Percentiles rank a stretch among this genome's conserved stretches.
These are phyloP conservation scores for Egretta garzetta DNA, from an alignment of 2,113 vertebrate genomes.

Conservation along the genomic window DNA sequence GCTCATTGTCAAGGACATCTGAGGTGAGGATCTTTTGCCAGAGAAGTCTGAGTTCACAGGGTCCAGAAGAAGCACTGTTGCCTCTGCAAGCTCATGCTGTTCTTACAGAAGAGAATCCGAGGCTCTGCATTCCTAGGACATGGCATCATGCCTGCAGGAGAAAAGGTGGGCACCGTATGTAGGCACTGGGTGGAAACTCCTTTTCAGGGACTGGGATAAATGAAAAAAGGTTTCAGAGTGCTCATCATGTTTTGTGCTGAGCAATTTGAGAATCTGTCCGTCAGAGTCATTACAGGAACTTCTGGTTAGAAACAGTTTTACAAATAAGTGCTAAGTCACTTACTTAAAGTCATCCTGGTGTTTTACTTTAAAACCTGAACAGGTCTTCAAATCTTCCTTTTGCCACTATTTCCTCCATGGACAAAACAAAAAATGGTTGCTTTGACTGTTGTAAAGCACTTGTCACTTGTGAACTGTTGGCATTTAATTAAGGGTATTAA, in stretches of 20 bases:
- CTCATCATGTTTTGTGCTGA: neutral
- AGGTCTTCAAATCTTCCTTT: neutral
- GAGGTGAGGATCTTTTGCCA: neutral
- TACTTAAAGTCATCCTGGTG: neutral
- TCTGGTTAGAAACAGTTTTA: neutral
- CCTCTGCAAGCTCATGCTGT: neutral
- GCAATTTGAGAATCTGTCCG: neutral
- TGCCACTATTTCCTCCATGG: neutral
- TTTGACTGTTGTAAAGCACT: neutral
- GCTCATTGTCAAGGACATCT: neutral
- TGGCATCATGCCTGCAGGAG: neutral
- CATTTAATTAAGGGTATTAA: neutral
- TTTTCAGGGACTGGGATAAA: neutral
- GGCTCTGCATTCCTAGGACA: neutral
- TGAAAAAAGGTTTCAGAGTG: neutral
- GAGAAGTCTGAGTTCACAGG: neutral
- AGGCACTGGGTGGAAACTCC: neutral
- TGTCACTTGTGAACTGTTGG: neutral
- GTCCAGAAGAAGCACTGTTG: neutral
- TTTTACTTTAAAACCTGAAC: neutral
- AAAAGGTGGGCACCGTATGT: rapidly evolving
- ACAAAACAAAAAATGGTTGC: neutral
- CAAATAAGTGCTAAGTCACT: neutral
- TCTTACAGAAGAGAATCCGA: neutral
- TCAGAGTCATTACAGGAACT: neutral